Percentiles rank a stretch among this genome's conserved stretches.
These are phyloP conservation scores for Ctena decussata DNA, from an alignment of 2,888 invertebrate species.

Conservation along the genomic window DNA sequence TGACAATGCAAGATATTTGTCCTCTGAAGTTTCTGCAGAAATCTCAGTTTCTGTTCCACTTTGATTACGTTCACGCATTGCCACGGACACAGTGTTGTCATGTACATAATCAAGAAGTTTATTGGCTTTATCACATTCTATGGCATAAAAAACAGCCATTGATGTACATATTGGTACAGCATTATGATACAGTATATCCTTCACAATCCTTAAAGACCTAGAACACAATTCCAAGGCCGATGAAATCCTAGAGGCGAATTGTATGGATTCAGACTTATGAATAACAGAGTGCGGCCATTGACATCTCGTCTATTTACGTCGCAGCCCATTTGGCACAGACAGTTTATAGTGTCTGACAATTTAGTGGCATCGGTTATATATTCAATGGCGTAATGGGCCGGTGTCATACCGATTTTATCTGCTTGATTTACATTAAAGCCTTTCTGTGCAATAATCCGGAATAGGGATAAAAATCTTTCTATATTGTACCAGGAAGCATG, in stretches of 20 bases:
- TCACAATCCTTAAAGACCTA: not conserved
- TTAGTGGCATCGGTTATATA: not conserved
- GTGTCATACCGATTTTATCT: not conserved
- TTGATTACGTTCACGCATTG: too few relatives aligned
- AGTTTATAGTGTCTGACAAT: not conserved
- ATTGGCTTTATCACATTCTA: not conserved
- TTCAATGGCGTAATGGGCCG: not conserved
- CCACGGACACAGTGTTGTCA: too few relatives aligned
- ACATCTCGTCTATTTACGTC: too few relatives aligned
- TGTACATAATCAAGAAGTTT: not conserved
- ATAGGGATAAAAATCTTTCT: not conserved
- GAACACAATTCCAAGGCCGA: not conserved
- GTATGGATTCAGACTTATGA: not conserved
- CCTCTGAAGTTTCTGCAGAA: not conserved
- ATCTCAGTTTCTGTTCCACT: not conserved
- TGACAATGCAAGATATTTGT: not conserved
- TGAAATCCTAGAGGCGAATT: not conserved
- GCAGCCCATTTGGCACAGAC: not conserved
- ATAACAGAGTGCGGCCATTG: not conserved
- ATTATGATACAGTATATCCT: not conserved
- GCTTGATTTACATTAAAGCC: not conserved
- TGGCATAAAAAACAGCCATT: not conserved
- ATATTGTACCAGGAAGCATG: not conserved
- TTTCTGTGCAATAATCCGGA: not conserved
- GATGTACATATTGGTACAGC: not conserved